These are phyloP conservation scores for Caenorhabditis becei DNA, from an alignment of 2,888 invertebrate species.

Conservation along the genomic window DNA sequence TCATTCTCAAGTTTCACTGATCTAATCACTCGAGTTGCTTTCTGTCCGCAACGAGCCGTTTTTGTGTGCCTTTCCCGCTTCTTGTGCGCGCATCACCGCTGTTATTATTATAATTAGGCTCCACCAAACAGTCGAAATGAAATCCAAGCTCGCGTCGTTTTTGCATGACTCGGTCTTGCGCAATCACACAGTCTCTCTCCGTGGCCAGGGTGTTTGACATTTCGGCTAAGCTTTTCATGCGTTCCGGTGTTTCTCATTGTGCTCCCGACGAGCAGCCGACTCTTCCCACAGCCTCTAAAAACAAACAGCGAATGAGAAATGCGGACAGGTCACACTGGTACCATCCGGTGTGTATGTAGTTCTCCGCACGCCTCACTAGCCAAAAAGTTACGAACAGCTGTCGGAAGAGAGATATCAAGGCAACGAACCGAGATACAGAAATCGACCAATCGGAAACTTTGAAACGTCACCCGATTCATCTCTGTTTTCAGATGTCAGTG, in stretches of 20 bases:
- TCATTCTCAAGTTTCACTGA: slow-evolving; percentile 12
- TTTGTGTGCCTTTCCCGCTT: slow-evolving; percentile 20
- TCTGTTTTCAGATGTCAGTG: slow-evolving; percentile 53
- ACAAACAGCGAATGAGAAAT: slow-evolving; percentile 20
- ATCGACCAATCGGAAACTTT: too few relatives aligned
- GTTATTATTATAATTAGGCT: slow-evolving; percentile 50
- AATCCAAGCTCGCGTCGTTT: slow-evolving; percentile 44
- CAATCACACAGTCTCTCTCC: slow-evolving; percentile 18
- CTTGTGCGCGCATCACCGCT: slow-evolving; percentile 15
- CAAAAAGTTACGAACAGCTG: slow-evolving; percentile 28
- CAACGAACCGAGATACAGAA: slow-evolving; percentile 3
- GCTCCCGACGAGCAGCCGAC: slow-evolving; percentile 23
- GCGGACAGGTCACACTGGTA: slow-evolving; percentile 21
- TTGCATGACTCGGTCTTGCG: slow-evolving; percentile 14
- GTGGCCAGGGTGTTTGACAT: slow-evolving; percentile 46
- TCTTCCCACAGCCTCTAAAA: slow-evolving; percentile 26
- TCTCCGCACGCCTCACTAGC: slow-evolving; percentile 30
- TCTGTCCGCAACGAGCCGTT: slow-evolving; percentile 10
- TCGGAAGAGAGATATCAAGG: background rate
- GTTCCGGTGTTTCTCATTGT: slow-evolving; percentile 53
- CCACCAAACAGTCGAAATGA: slow-evolving; percentile 11
- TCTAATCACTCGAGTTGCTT: slow-evolving; percentile 5
- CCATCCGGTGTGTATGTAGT: slow-evolving; percentile 19
- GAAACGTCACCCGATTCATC: too few relatives aligned
- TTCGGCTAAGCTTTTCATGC: slow-evolving; percentile 60